phyloP scores from a whole-genome alignment of 1,140 invertebrate species.

The Marisa cornuarietis region DNA sequence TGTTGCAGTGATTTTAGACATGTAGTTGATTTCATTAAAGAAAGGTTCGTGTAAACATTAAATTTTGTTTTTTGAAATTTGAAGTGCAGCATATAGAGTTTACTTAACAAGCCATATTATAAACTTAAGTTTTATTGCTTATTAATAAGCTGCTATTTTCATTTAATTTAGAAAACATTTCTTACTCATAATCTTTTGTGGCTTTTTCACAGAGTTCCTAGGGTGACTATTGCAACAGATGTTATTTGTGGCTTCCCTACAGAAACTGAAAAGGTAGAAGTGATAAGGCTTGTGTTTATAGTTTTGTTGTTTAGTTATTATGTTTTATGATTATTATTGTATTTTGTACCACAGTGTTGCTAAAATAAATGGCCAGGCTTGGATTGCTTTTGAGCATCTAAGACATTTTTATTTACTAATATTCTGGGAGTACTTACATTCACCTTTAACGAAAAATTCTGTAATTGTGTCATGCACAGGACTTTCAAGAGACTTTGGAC shows the following conservation, averaged over 20 bases:
- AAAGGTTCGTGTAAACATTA: slow-evolving; percentile 70
- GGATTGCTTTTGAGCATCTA: background rate
- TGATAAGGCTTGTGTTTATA: no score
- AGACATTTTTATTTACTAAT: background rate
- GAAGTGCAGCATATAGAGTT: no score
- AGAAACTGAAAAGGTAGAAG: slow-evolving; percentile 79
- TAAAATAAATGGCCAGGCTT: background rate
- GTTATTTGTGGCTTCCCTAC: slow-evolving; percentile 99
- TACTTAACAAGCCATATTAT: background rate
- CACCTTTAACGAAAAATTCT: background rate
- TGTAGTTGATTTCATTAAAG: slow-evolving; percentile 86
- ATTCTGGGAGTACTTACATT: no score
- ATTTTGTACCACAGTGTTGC: no score
- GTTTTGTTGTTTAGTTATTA: background rate
- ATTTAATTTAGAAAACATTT: background rate
- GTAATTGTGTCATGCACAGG: slow-evolving; percentile 58
- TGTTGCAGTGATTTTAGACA: slow-evolving; percentile 85
- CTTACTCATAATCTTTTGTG: slow-evolving; percentile 5
- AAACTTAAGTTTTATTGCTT: background rate
- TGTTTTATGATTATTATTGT: background rate
- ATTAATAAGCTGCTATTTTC: background rate
- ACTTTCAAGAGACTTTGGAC: slow-evolving; percentile 89
- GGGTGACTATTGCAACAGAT: slow-evolving; percentile 95
- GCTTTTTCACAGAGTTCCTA: slow-evolving; percentile 74
- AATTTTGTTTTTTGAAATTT: background rate